phyloP scores from a whole-genome alignment of 2,888 invertebrate species.

The Pandemis cinnamomeana region DNA sequence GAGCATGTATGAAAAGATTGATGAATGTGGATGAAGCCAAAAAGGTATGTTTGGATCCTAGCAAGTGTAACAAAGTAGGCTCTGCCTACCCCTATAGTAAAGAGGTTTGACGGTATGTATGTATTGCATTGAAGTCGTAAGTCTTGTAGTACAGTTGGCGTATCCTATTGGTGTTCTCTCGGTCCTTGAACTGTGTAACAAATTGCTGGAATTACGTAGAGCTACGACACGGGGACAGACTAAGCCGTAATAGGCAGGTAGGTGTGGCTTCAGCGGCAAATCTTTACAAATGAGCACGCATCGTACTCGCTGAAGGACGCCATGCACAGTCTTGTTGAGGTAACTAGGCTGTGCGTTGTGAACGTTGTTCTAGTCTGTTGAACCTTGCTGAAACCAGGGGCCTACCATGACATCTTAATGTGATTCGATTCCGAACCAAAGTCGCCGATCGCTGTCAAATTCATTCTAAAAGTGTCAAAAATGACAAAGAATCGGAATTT shows the following conservation, averaged over 20 bases:
- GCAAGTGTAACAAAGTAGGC: no score
- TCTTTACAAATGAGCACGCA: constrained; percentile 36
- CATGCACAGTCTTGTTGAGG: background rate
- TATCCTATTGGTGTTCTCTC: constrained; percentile 4
- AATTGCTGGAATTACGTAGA: constrained; percentile 35
- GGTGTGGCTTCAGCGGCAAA: constrained; percentile 31
- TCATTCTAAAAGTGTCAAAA: no score
- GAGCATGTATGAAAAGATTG: no score
- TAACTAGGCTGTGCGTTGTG: background rate
- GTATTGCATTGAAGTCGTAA: background rate
- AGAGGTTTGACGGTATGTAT: background rate
- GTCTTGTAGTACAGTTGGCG: background rate
- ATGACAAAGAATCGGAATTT: no score
- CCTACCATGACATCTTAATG: no score
- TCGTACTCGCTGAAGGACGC: constrained; percentile 9
- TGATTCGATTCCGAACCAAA: no score
- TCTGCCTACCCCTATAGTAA: no score
- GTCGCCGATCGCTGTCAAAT: no score
- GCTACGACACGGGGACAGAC: constrained; percentile 18
- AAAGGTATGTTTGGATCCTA: no score
- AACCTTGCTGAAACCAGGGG: background rate
- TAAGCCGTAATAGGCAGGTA: constrained; percentile 34
- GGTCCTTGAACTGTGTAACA: constrained; percentile 24
- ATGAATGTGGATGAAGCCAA: no score
- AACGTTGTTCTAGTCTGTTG: background rate